phyloP scores from a whole-genome alignment of 1,140 invertebrate genomes.

The Megalonaias nervosa region DNA sequence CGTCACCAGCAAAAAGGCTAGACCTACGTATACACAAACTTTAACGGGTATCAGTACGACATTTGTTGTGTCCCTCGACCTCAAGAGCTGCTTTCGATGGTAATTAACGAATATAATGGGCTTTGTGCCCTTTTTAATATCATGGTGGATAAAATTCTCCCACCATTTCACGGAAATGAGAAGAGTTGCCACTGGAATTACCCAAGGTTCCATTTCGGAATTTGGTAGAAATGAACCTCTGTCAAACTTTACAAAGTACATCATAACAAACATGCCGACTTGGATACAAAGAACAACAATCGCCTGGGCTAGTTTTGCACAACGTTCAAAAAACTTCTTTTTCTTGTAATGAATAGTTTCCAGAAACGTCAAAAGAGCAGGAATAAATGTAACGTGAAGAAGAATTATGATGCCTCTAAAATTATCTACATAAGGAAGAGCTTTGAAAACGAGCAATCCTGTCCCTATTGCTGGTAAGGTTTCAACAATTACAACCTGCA shows the following conservation, averaged over 20 bases:
- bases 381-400: constrained; percentile 19
- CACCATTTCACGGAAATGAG: constrained; percentile 92
- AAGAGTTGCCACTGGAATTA: constrained; percentile 5
- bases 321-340: not conserved
- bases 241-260: not conserved
- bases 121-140: not conserved
- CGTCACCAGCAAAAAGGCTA: not conserved
- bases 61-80: constrained; percentile 7
- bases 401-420: constrained; percentile 34
- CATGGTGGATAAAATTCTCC: constrained; percentile 93
- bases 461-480: constrained; percentile 38
- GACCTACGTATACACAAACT: not conserved
- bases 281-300: not conserved
- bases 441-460: constrained; percentile 41
- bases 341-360: not conserved
- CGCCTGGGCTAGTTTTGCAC: not conserved
- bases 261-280: not conserved
- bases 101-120: not conserved
- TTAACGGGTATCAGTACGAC: not conserved
- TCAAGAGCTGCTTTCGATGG: not conserved
- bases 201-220: constrained; percentile 5
- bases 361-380: not conserved
- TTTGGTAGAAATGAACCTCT: no score
- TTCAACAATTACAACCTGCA: constrained; percentile 44
- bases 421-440: constrained; percentile 36